These are phyloP conservation scores for Hirtodrosophila alboralis DNA, from an alignment of 2,888 invertebrate species.

Conservation along the genomic window DNA sequence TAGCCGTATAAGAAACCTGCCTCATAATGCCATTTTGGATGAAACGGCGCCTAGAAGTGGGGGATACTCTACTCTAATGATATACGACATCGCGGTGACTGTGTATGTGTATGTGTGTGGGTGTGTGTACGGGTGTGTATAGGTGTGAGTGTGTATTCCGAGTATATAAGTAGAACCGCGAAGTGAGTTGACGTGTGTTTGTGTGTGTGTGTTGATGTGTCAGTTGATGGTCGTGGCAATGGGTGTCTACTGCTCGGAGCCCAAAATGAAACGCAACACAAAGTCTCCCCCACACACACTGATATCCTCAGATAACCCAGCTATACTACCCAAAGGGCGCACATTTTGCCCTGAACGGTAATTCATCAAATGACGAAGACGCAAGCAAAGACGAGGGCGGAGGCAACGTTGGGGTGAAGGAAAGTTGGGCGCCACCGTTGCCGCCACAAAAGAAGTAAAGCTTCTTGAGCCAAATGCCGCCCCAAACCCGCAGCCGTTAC, in stretches of 20 bases:
- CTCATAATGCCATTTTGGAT: conserved; percentile 70
- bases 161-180: conserved; percentile 44
- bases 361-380: conserved; percentile 81
- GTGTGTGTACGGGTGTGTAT: conserved; percentile 14
- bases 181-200: conserved; percentile 26
- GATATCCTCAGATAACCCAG: conserved; percentile 22
- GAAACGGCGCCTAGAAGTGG: conserved; percentile 52
- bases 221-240: conserved; percentile 28
- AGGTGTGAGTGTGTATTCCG: conserved; percentile 23
- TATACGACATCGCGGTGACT: conserved; percentile 55
- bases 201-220: conserved; percentile 49
- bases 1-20: conserved; percentile 54
- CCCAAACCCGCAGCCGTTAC: conserved; percentile 18
- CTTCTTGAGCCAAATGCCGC: conserved; percentile 67
- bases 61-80: conserved; percentile 66
- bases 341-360: conserved; percentile 76
- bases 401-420: conserved; percentile 25
- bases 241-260: conserved; percentile 44
- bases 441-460: conserved; percentile 76
- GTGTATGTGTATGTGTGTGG: conserved; percentile 14
- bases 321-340: conserved; percentile 58
- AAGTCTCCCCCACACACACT: conserved; percentile 15
- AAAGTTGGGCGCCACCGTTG: conserved; percentile 55
- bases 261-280: conserved; percentile 66
- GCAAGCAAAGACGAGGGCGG: conserved; percentile 49